Conservation (phyloP, 2,797 vertebrate genomes). For the Brachyalestes nurse region DNA sequence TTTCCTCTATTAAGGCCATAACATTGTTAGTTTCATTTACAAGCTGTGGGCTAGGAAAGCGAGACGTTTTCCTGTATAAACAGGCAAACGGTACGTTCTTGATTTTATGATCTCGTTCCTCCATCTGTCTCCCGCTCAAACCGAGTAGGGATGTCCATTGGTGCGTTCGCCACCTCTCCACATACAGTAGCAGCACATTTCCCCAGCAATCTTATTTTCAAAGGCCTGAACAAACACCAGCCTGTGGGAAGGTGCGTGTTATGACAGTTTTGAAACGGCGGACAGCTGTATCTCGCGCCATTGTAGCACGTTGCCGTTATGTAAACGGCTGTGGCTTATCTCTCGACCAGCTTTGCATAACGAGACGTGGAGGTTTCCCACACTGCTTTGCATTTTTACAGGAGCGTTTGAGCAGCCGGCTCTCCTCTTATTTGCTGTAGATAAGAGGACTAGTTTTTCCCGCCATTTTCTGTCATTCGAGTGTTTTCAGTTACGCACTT, state of each 20-base stretch:
- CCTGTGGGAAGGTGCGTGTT: slow-evolving; percentile 54
- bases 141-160: slow-evolving; percentile 16
- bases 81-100: background rate
- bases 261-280: slow-evolving; percentile 74
- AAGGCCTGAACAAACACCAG: slow-evolving; percentile 65
- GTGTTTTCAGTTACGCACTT: slow-evolving; percentile 52
- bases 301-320: slow-evolving; percentile 63
- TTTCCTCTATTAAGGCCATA: background rate
- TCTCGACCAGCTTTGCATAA: slow-evolving; percentile 76
- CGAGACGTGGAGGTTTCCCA: slow-evolving; percentile 66
- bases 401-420: slow-evolving; percentile 56
- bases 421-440: slow-evolving; percentile 38
- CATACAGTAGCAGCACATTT: slow-evolving; percentile 18
- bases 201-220: slow-evolving; percentile 24
- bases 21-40: background rate
- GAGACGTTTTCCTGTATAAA: slow-evolving; percentile 16
- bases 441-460: slow-evolving; percentile 39
- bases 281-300: slow-evolving; percentile 63
- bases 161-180: slow-evolving; percentile 10
- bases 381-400: slow-evolving; percentile 68
- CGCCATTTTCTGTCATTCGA: slow-evolving; percentile 22
- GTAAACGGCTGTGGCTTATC: slow-evolving; percentile 75
- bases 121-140: background rate
- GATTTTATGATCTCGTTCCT: slow-evolving; percentile 17
- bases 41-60: background rate